Conservation (phyloP, 2,888 invertebrate genomes). For the Cerastis leucographa region DNA sequence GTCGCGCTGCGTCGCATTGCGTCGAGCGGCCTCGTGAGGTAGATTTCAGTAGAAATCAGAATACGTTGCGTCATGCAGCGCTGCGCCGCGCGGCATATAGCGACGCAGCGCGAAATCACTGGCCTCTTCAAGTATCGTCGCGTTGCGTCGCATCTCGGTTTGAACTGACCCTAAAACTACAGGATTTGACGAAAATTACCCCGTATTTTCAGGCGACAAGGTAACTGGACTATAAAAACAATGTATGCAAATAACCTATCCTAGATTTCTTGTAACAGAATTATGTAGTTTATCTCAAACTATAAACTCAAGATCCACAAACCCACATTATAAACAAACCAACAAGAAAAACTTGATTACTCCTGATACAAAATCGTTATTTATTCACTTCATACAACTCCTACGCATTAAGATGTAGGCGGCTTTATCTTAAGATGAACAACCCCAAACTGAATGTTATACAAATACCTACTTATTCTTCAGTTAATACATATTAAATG, state of each 20-base stretch:
- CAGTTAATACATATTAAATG: conserved; percentile 39
- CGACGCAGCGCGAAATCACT: no score
- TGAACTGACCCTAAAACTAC: no score
- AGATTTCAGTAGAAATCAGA: no score
- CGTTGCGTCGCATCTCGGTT: no score
- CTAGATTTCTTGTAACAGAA: neutral
- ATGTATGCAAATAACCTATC: neutral
- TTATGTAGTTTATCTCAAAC: neutral
- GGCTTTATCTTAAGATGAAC: conserved; percentile 11
- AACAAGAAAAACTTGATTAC: conserved; percentile 21
- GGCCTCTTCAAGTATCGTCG: no score
- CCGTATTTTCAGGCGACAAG: no score
- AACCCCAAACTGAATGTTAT: conserved; percentile 11
- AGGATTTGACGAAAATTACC: no score
- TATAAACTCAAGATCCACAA: neutral
- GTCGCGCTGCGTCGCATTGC: no score
- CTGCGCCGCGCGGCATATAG: no score
- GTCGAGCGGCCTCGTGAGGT: no score
- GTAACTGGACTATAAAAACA: neutral
- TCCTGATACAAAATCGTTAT: conserved; percentile 1
- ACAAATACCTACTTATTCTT: conserved; percentile 29
- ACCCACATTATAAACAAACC: neutral
- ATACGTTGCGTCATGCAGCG: no score
- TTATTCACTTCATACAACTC: conserved; percentile 24
- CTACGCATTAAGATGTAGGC: conserved; percentile 24